These are phyloP conservation scores for Mola mola DNA, from an alignment of 2,113 vertebrate genomes.

Conservation along the genomic window DNA sequence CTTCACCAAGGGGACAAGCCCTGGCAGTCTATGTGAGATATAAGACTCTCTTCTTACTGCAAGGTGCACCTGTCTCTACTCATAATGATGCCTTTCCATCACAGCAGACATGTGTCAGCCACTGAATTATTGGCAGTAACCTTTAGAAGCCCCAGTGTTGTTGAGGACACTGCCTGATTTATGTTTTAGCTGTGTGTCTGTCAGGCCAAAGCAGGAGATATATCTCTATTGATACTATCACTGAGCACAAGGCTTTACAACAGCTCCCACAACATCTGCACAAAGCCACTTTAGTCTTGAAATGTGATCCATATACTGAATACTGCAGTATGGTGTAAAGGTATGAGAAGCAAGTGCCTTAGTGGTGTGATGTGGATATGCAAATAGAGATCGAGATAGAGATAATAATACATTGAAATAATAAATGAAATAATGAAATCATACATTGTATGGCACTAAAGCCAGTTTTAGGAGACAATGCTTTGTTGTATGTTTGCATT, in stretches of 20 bases:
- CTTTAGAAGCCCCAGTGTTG: slow-evolving; percentile 25
- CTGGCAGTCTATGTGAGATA: slow-evolving; percentile 46
- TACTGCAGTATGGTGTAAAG: not conserved
- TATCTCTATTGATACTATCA: slow-evolving; percentile 15
- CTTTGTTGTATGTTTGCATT: too few relatives aligned
- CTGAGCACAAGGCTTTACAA: slow-evolving; percentile 11
- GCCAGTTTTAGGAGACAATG: too few relatives aligned
- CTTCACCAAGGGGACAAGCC: slow-evolving; percentile 15
- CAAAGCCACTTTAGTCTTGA: not conserved
- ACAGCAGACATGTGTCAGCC: slow-evolving; percentile 48
- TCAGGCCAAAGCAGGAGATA: slow-evolving; percentile 22
- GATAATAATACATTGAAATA: too few relatives aligned
- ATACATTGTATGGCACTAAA: too few relatives aligned
- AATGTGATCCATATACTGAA: not conserved
- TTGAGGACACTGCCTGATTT: slow-evolving; percentile 41
- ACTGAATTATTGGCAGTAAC: slow-evolving; percentile 50
- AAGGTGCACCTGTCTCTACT: slow-evolving; percentile 34
- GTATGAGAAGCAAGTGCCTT: not conserved
- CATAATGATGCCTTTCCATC: slow-evolving; percentile 58
- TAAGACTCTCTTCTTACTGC: slow-evolving; percentile 20
- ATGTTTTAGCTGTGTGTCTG: slow-evolving; percentile 20
- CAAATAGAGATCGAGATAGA: too few relatives aligned
- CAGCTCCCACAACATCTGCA: slow-evolving; percentile 6
- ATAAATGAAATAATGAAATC: too few relatives aligned
- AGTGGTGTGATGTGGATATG: not conserved